Base-by-base conservation (phyloP, 1,140 invertebrate genomes). In the Holotrichia oblita region DNA sequence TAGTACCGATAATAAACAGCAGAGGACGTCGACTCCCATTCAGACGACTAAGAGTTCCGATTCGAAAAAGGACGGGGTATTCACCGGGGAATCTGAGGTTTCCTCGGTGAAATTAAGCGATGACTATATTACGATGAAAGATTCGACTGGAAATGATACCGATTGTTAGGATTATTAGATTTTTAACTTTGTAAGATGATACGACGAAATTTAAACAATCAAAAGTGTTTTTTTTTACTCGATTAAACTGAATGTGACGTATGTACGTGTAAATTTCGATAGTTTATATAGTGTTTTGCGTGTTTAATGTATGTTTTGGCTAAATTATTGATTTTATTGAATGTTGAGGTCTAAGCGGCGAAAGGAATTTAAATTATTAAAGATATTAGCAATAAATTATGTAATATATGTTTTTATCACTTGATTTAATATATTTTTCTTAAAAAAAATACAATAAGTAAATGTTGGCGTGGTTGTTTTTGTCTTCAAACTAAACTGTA, bases 1-100 rank as follows among this genome's bases (percentile, higher is more conserved):
- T 20, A 83, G 79, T 84, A 77, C 22, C 84, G 83, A 79, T 84
- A 80, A 83, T 24, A 81, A 82, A 81, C 86, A 85, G 85, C 87
- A 80, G 76, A 81, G 84, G 4, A 90, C 90, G 17, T 90, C 89
- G 0, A 91, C 89, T 17, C 89, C 89, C 6, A 87, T 90, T 4
- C 87, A 87, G 78, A 82, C 87, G 61, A 88, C 85, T 75, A 89
- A 88, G 82, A 89, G 87, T 14, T 82, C 85, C 0, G 40, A 82
- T 78, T 87, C 87, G 73, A 86, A 87, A 44, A 88, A 88, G 0
- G 88, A 85, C 61, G 74, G 55, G 12, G 74, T 89, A 69, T 89
- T 89, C 77, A 87, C 87, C 78, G 88, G 88, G 64, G 88, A 86
- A 69, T 88, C 88, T 76, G 89, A 90, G 79, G 81, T 90, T 76